phyloP scores from a whole-genome alignment of 37 sponge, comb jelly and placozoan genomes.

The Theonella swinhoei region DNA sequence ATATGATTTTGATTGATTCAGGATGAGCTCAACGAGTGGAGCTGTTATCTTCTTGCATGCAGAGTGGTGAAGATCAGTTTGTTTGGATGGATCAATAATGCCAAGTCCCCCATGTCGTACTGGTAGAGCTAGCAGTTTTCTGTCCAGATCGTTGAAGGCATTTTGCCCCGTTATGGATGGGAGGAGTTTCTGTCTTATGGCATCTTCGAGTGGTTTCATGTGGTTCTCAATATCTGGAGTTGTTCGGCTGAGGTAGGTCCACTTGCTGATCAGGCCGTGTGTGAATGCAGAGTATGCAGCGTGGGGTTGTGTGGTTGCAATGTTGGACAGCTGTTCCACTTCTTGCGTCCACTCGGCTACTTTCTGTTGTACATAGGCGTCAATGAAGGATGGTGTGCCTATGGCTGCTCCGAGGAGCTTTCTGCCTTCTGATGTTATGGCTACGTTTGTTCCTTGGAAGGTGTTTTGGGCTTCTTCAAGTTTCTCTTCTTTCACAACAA shows the following conservation, averaged over 20 bases:
- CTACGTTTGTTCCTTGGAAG: too few species aligned
- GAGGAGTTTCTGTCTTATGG: not conserved
- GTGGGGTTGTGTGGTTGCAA: slow-evolving; percentile 48
- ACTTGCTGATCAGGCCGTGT: slow-evolving; percentile 12
- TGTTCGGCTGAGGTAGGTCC: slow-evolving; percentile 20
- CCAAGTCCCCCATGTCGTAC: too few species aligned
- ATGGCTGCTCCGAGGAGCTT: too few species aligned
- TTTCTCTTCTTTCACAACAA: too few species aligned
- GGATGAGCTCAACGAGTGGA: too few species aligned
- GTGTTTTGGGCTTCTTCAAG: too few species aligned
- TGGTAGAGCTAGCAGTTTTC: too few species aligned
- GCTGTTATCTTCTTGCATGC: too few species aligned
- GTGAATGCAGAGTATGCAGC: slow-evolving; percentile 32
- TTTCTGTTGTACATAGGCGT: slow-evolving; percentile 5
- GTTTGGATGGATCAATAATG: too few species aligned
- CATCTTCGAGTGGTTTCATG: slow-evolving; percentile 37
- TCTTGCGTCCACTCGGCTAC: slow-evolving; percentile 5
- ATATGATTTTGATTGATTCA: too few species aligned
- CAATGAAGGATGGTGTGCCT: not conserved
- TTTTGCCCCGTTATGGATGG: not conserved
- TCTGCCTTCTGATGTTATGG: too few species aligned
- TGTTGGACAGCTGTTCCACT: slow-evolving; percentile 2
- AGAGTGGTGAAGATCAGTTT: too few species aligned
- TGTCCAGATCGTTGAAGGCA: not conserved
- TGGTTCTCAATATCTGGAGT: not conserved